A percentile compares a stretch with the other conserved stretches of the same genome.
Evolutionary conservation across 2,888 invertebrate species (phyloP).

Genomic region (Zonitis immaculata): DNA sequence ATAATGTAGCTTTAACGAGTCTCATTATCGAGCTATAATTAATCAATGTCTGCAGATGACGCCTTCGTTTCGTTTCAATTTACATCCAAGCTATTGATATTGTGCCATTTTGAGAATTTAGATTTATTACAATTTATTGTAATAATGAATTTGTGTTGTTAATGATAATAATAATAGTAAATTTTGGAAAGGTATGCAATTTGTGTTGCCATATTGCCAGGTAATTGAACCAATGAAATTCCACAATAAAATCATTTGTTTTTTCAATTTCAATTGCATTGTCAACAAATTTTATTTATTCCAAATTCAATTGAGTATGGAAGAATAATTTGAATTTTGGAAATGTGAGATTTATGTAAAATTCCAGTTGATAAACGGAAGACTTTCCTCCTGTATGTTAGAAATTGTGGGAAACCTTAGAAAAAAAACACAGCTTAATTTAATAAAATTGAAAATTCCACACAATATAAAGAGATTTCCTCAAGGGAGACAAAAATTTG

Average conservation of each 20-base stretch:
- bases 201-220: background rate
- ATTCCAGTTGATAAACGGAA: no score
- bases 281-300: no score
- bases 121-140: conserved; percentile 19
- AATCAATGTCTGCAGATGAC: conserved; percentile 41
- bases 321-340: no score
- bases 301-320: no score
- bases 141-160: conserved; percentile 16
- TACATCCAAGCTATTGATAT: conserved; percentile 14
- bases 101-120: conserved; percentile 16
- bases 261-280: no score
- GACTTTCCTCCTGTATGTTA: no score
- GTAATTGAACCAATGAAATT: background rate
- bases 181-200: background rate
- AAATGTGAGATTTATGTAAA: no score
- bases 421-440: no score
- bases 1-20: conserved; percentile 37
- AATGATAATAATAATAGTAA: conserved; percentile 1
- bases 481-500: no score
- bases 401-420: no score
- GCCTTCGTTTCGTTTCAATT: conserved; percentile 26
- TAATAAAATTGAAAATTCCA: no score
- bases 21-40: conserved; percentile 40
- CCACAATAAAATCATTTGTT: background rate
- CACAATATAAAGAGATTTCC: no score